Evolutionary conservation across 2,797 vertebrate genomes (phyloP).

Genomic region (Coracias cyanogaster): DNA sequence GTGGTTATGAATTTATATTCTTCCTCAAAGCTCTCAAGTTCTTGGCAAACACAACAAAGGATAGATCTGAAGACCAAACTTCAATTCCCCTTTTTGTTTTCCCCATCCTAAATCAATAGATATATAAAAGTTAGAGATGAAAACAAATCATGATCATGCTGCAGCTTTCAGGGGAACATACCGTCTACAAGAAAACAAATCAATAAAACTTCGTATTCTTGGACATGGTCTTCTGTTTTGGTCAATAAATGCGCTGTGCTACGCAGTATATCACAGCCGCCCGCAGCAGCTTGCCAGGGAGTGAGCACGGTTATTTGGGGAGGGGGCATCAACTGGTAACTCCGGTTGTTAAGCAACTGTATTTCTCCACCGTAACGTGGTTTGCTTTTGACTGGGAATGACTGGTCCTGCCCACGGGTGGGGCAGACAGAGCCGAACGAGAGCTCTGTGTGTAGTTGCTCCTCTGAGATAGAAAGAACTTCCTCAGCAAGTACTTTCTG

Average conservation of each 20-base stretch:
- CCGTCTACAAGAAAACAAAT: constrained; percentile 14
- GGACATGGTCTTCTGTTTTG: neutral
- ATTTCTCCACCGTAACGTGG: neutral
- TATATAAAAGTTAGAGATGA: constrained; percentile 46
- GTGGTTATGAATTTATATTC: constrained; percentile 5
- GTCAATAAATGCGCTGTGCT: constrained; percentile 26
- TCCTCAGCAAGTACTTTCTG: neutral
- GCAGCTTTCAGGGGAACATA: constrained; percentile 47
- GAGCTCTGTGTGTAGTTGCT: neutral
- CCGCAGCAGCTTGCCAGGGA: neutral
- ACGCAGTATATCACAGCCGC: neutral
- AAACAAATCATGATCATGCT: constrained; percentile 66
- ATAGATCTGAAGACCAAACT: constrained; percentile 41
- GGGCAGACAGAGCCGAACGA: neutral
- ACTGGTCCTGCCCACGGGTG: neutral
- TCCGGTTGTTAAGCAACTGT: neutral
- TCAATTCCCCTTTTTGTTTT: constrained; percentile 38
- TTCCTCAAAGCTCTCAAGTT: constrained; percentile 21
- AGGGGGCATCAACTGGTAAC: neutral
- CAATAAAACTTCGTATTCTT: constrained; percentile 21
- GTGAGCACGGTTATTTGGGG: neutral
- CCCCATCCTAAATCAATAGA: constrained; percentile 59
- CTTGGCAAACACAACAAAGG: constrained; percentile 3
- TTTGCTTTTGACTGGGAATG: neutral
- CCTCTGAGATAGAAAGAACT: neutral